Percentiles rank a stretch among this genome's conserved stretches.
Evolutionary conservation across 2,888 invertebrate species (phyloP).

Genomic region (Crematogaster levior): DNA sequence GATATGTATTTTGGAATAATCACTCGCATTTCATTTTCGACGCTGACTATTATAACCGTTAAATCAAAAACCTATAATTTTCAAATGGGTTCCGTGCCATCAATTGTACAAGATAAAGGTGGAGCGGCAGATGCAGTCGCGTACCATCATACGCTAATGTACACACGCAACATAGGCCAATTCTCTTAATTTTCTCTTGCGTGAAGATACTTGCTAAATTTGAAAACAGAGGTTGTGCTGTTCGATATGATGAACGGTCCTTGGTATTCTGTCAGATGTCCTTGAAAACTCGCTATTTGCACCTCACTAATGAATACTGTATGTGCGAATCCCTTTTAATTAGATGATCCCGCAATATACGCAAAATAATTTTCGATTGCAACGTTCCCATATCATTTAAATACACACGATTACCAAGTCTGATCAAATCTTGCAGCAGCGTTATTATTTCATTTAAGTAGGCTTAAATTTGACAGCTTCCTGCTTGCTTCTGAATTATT

Average conservation of each 20-base stretch:
- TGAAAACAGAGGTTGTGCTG: slow-evolving; percentile 37
- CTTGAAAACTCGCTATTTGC: slow-evolving; percentile 32
- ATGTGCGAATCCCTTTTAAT: slow-evolving; percentile 27
- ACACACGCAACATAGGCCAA: slow-evolving; percentile 44
- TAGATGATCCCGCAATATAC: neutral
- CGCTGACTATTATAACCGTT: slow-evolving; percentile 12
- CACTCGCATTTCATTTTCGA: slow-evolving; percentile 18
- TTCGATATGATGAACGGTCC: slow-evolving; percentile 27
- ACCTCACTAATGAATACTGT: slow-evolving; percentile 18
- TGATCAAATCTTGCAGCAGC: neutral
- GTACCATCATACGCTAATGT: slow-evolving; percentile 36
- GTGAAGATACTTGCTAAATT: slow-evolving; percentile 34
- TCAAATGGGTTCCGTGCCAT: slow-evolving; percentile 19
- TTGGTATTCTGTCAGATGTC: slow-evolving; percentile 14
- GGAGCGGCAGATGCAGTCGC: slow-evolving; percentile 1
- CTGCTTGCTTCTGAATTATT: neutral
- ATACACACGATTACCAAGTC: neutral
- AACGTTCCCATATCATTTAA: neutral
- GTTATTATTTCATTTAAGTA: neutral
- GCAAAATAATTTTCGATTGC: slow-evolving; percentile 7
- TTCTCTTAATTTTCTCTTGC: slow-evolving; percentile 50
- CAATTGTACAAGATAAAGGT: slow-evolving; percentile 33
- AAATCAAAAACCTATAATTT: slow-evolving; percentile 27
- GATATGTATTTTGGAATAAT: neutral
- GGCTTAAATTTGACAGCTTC: slow-evolving; percentile 7